phyloP scores from a whole-genome alignment of 2,113 vertebrate species.

The rat (Rattus norvegicus) region GRCr8 NC_086034.1:38771501-38772000 shows the following conservation, averaged over 20 bases:
- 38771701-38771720: background rate
- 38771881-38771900: background rate
- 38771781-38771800: background rate
- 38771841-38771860: background rate
- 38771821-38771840: background rate
- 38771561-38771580: background rate
- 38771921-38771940: background rate
- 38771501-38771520: background rate
- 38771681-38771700: background rate
- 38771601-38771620: background rate
- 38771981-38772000: background rate
- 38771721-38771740: background rate
- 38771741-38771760: background rate
- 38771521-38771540: background rate
- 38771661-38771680: background rate
- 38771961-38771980: background rate
- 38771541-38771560: background rate
- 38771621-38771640: background rate
- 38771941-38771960: background rate
- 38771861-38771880: background rate
- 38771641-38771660: background rate
- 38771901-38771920: background rate
- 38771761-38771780: background rate
- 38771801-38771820: background rate
- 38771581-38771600: background rate